Conservation (phyloP, 2,113 vertebrate genomes). For the Puntigrus tetrazona region DNA sequence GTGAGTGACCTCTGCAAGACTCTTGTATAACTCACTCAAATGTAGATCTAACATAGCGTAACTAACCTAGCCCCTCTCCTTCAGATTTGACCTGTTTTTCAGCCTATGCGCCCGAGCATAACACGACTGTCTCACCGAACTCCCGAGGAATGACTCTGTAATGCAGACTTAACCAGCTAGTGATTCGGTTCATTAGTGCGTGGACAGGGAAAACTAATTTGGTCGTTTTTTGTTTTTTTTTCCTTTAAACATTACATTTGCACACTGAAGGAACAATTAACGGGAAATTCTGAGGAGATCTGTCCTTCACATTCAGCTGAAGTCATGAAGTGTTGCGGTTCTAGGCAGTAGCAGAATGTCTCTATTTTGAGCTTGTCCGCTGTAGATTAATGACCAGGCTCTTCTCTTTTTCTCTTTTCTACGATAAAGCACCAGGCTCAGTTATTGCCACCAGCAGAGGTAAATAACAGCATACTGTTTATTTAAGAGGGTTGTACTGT, state of each 20-base stretch:
- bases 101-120: background rate
- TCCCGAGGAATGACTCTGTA: background rate
- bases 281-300: background rate
- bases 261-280: background rate
- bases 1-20: slow-evolving; percentile 62
- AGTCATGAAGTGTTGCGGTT: background rate
- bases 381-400: slow-evolving; percentile 44
- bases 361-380: background rate
- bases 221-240: no score
- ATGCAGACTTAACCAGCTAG: background rate
- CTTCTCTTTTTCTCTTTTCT: slow-evolving; percentile 59
- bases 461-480: slow-evolving; percentile 58
- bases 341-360: background rate
- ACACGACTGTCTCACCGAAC: background rate
- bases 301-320: background rate
- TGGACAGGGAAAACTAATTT: background rate
- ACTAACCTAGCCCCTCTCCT: background rate
- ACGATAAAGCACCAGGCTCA: slow-evolving; percentile 71
- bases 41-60: background rate
- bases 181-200: background rate
- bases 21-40: background rate
- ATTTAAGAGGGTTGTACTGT: background rate
- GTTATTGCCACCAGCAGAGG: slow-evolving; percentile 75
- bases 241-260: background rate
- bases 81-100: background rate